Percentiles rank a stretch among this genome's conserved stretches.
These are phyloP conservation scores for Lepidurus arcticus DNA, from an alignment of 1,140 invertebrate genomes.

Conservation along the genomic window DNA sequence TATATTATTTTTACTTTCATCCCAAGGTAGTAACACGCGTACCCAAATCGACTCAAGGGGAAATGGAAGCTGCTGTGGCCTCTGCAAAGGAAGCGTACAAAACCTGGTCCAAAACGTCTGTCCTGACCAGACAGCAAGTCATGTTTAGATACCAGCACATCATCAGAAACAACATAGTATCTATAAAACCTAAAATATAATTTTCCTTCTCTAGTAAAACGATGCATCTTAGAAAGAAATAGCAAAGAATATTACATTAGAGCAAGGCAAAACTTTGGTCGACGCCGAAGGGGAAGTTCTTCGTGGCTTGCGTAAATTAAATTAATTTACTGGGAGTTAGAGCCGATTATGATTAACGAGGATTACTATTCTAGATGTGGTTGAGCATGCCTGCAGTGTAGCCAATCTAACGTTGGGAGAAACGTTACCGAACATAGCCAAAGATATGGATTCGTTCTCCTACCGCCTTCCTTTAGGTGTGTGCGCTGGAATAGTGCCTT, in stretches of 20 bases:
- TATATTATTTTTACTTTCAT: background rate
- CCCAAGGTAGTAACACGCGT: slow-evolving; percentile 66
- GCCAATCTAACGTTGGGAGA: slow-evolving; percentile 88
- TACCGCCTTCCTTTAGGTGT: slow-evolving; percentile 86
- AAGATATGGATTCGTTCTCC: slow-evolving; percentile 87
- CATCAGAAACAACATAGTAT: slow-evolving; percentile 67
- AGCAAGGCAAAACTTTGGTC: slow-evolving; percentile 95
- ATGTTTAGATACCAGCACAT: slow-evolving; percentile 88
- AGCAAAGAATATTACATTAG: slow-evolving; percentile 84
- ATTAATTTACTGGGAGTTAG: slow-evolving; percentile 12
- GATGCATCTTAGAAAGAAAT: slow-evolving; percentile 60
- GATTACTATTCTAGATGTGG: slow-evolving; percentile 64
- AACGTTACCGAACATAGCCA: slow-evolving; percentile 80
- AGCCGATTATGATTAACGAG: background rate
- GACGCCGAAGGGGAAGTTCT: slow-evolving; percentile 98
- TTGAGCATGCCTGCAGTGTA: slow-evolving; percentile 92
- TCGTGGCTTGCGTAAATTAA: slow-evolving; percentile 81
- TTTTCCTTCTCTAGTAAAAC: slow-evolving; percentile 24
- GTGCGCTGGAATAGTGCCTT: slow-evolving; percentile 81
- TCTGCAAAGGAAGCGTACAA: slow-evolving; percentile 76
- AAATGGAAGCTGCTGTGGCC: slow-evolving; percentile 87
- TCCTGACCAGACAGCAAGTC: slow-evolving; percentile 87
- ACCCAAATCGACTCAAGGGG: slow-evolving; percentile 79
- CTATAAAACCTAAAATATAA: background rate
- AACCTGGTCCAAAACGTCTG: slow-evolving; percentile 85